Conservation (phyloP, 64 coral and sea anemone genomes). For the Porites lutea region DNA sequence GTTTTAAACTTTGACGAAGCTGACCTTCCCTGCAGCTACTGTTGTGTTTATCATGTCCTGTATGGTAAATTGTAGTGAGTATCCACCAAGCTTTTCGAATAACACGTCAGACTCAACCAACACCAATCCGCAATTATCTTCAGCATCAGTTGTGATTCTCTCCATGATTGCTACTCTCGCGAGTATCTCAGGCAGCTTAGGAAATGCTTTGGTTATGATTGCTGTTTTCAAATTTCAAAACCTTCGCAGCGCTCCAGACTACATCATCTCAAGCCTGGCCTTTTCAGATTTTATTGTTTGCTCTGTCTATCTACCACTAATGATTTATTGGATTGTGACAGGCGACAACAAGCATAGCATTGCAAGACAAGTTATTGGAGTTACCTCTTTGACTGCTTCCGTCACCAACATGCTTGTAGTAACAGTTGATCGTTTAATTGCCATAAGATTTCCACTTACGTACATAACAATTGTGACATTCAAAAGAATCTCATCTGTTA, state of each 20-base stretch:
- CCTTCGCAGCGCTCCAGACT: constrained; percentile 1
- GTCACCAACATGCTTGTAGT: constrained; percentile 4
- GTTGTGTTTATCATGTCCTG: not conserved
- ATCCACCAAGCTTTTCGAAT: not conserved
- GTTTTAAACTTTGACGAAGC: too few relatives aligned
- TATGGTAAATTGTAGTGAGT: not conserved
- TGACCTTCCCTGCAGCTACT: too few relatives aligned
- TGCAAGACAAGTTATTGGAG: not conserved
- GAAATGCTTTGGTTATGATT: not conserved
- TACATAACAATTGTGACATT: not conserved
- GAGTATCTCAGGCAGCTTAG: constrained; percentile 1
- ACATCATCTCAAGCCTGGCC: constrained; percentile 30
- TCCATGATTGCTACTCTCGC: not conserved
- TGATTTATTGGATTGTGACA: not conserved
- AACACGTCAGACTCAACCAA: not conserved
- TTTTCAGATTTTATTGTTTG: constrained; percentile 22
- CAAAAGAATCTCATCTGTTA: not conserved
- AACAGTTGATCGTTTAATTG: constrained; percentile 17
- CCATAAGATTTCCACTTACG: not conserved
- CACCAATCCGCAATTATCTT: not conserved
- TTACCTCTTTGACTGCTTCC: not conserved
- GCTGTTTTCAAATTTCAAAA: constrained; percentile 1
- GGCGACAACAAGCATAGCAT: not conserved
- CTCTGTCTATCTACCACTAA: not conserved
- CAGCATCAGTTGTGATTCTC: not conserved